Percentiles rank a stretch among this genome's conserved stretches.
Evolutionary conservation across 1,140 invertebrate genomes (phyloP).

Genomic region (Drosophila subobscura): DNA sequence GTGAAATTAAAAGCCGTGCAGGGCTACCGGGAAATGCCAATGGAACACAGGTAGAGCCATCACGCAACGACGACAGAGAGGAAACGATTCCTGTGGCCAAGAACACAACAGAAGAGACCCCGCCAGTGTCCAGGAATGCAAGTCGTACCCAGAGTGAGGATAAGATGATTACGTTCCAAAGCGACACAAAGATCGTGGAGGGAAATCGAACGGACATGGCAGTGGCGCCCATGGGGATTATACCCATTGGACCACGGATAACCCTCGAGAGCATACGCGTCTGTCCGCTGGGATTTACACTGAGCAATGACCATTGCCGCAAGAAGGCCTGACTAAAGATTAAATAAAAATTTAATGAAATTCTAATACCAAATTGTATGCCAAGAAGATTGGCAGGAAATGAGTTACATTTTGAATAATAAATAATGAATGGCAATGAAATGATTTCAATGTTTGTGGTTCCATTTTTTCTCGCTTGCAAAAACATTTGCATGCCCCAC

Average conservation of each 20-base stretch:
- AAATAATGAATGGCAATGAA: too few relatives aligned
- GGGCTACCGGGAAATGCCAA: too few relatives aligned
- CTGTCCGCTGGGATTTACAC: constrained; percentile 38
- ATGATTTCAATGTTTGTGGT: too few relatives aligned
- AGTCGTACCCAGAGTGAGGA: constrained; percentile 1
- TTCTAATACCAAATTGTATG: too few relatives aligned
- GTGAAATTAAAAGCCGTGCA: too few relatives aligned
- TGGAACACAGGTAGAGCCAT: too few relatives aligned
- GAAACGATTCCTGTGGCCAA: background rate
- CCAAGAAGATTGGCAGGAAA: too few relatives aligned
- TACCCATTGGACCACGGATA: constrained; percentile 44
- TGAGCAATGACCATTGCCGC: constrained; percentile 40
- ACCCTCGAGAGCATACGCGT: constrained; percentile 38
- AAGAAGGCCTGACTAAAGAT: constrained; percentile 30
- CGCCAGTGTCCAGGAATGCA: background rate
- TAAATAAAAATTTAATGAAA: constrained; percentile 6
- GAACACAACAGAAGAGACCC: background rate
- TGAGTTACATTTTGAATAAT: too few relatives aligned
- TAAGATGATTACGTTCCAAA: constrained; percentile 18
- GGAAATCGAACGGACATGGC: constrained; percentile 2
- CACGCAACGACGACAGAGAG: background rate
- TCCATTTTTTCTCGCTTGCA: background rate
- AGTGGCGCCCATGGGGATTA: background rate
- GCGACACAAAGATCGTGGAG: background rate
- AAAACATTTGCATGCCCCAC: background rate